Conservation (phyloP, 2,797 vertebrate genomes). For the Myoxocephalus aenaeus region DNA sequence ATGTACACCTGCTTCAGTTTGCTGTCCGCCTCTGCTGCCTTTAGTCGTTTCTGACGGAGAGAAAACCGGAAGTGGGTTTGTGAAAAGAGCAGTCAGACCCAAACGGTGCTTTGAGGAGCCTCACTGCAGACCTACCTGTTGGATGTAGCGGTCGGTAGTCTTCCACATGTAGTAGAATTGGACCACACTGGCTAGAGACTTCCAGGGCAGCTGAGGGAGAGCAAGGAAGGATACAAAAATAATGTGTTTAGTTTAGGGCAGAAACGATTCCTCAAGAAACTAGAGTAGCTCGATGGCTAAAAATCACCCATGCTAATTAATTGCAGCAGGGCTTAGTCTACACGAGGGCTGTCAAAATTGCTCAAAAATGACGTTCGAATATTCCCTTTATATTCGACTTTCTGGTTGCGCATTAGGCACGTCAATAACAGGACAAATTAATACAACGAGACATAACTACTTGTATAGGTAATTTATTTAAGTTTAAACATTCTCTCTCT, state of each 20-base stretch:
- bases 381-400: no score
- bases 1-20: constrained; percentile 99
- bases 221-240: constrained; percentile 5
- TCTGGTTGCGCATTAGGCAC: no score
- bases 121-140: constrained; percentile 85
- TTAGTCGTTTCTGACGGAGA: constrained; percentile 92
- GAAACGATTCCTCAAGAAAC: background rate
- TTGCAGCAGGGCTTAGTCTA: background rate
- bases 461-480: no score
- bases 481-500: no score
- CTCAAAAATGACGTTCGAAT: no score
- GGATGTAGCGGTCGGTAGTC: constrained; percentile 98
- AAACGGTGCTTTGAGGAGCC: background rate
- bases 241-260: background rate
- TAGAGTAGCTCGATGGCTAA: background rate
- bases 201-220: constrained; percentile 92
- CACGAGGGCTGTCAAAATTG: no score
- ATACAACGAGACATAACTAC: no score
- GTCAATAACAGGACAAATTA: no score
- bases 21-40: constrained; percentile 98
- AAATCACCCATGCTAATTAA: background rate
- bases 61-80: constrained; percentile 54
- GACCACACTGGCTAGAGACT: constrained; percentile 98
- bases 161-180: constrained; percentile 99
- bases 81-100: constrained; percentile 27